Conservation (phyloP, 2,797 vertebrate genomes). For the Hipposideros larvatus region DNA sequence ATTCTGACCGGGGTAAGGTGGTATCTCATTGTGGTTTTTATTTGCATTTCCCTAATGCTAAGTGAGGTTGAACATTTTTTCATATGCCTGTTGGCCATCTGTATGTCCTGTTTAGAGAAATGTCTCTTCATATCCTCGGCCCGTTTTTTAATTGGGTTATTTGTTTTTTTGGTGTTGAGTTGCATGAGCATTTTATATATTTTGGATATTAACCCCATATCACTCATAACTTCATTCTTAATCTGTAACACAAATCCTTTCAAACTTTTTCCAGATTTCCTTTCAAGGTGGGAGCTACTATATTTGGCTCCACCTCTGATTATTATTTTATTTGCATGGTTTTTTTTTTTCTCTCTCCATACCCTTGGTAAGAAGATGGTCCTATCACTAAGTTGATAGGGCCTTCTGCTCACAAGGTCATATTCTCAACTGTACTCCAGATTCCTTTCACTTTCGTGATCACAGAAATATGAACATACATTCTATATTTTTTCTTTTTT, state of each 20-base stretch:
- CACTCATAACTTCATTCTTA: background rate
- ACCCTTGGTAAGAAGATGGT: background rate
- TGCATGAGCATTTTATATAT: too few relatives aligned
- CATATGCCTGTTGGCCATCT: too few relatives aligned
- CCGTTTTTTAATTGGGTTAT: too few relatives aligned
- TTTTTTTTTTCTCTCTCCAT: background rate
- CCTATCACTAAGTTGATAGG: background rate
- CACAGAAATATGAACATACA: background rate
- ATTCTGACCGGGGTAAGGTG: too few relatives aligned
- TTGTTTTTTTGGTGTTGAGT: too few relatives aligned
- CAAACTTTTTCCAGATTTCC: background rate
- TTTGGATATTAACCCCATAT: too few relatives aligned
- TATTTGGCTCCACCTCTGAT: background rate
- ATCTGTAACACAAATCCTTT: background rate
- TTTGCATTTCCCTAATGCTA: too few relatives aligned
- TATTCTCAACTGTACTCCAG: background rate
- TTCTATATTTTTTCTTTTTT: background rate
- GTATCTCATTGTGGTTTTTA: too few relatives aligned
- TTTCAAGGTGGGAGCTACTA: constrained; percentile 10
- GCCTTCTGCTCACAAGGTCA: background rate
- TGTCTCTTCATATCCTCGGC: too few relatives aligned
- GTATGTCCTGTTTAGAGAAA: too few relatives aligned
- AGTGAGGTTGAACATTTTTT: too few relatives aligned
- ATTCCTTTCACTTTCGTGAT: background rate
- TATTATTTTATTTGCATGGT: background rate